phyloP scores from a whole-genome alignment of 2,888 invertebrate genomes.

The Chrysodeixis includens region DNA sequence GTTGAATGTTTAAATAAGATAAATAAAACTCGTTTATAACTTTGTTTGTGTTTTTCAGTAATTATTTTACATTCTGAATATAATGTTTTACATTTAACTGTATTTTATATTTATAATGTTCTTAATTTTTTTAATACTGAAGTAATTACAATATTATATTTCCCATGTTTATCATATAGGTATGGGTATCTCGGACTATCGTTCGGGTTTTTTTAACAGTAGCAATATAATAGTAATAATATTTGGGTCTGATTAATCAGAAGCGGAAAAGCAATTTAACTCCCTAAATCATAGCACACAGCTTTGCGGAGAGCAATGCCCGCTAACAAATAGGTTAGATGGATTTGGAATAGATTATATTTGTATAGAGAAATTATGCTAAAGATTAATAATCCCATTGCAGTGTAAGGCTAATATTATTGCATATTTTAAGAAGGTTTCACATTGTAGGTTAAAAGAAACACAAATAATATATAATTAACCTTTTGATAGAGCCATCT shows the following conservation, averaged over 20 bases:
- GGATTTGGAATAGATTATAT: background rate
- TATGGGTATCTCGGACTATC: no score
- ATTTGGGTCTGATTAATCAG: background rate
- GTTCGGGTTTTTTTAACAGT: no score
- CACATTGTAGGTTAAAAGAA: no score
- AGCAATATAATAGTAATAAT: background rate
- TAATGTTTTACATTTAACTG: conserved; percentile 5
- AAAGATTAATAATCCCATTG: no score
- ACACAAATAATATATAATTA: no score
- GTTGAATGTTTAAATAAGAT: conserved; percentile 22
- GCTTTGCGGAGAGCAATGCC: background rate
- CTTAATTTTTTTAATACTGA: no score
- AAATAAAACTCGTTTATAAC: conserved; percentile 17
- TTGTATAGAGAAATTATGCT: no score
- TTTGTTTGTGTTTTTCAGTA: conserved; percentile 8
- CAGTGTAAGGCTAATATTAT: no score
- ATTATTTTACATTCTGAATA: background rate
- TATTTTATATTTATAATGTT: background rate
- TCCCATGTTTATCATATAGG: no score
- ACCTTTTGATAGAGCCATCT: no score
- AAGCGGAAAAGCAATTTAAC: conserved; percentile 1
- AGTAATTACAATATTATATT: no score
- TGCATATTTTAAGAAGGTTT: no score
- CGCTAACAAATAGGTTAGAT: background rate
- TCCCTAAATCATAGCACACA: background rate